These are phyloP conservation scores for Etia nguti DNA, from an alignment of 2,113 vertebrate species.

Conservation along the genomic window DNA sequence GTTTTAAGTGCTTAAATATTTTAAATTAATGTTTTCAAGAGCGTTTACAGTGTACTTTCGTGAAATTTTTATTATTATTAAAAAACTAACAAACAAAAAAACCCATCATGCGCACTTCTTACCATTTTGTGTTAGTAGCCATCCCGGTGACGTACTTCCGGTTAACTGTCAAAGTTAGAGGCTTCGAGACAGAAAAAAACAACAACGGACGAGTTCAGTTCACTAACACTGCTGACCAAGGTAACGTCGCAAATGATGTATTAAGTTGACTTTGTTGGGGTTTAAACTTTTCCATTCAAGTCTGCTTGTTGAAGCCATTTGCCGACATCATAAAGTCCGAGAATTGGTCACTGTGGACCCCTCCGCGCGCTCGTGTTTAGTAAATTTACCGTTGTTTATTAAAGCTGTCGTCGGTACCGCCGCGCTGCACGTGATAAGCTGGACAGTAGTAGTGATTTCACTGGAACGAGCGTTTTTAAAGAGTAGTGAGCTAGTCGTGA, in stretches of 20 bases:
- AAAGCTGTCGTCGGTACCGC: not conserved
- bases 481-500: not conserved
- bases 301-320: not conserved
- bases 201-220: not conserved
- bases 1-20: not conserved
- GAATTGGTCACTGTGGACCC: not conserved
- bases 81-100: not conserved
- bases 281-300: not conserved
- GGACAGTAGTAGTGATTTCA: not conserved
- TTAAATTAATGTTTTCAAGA: not conserved
- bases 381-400: not conserved
- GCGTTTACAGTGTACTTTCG: not conserved
- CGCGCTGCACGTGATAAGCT: not conserved
- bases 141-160: slow-evolving; percentile 60
- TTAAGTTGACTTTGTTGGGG: not conserved
- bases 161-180: slow-evolving; percentile 55
- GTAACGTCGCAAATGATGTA: not conserved
- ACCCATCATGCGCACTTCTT: not conserved
- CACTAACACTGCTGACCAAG: not conserved
- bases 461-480: not conserved
- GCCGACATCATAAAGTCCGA: not conserved
- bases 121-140: not conserved
- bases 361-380: not conserved
- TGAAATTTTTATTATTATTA: accelerated
- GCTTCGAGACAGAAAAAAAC: not conserved